Evolutionary conservation across 2,797 vertebrate genomes (phyloP), one percentile per base, ranked within the genome.

Genomic region (Remorina albescens): DNA sequence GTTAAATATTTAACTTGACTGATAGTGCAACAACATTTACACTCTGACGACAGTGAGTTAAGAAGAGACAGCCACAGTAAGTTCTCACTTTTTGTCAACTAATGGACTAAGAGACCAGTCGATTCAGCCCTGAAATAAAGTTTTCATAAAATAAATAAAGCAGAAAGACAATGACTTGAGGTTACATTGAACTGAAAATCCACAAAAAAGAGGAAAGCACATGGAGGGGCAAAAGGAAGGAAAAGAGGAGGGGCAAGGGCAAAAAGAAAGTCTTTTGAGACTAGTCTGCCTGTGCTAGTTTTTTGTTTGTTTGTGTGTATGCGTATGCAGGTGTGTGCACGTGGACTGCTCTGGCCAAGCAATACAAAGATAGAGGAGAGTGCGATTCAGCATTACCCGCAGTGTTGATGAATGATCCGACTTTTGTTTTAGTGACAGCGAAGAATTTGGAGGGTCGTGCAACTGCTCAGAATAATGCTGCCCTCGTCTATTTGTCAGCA

Each of bases 391-490:
- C 94, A 95, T 86, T 92, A 92, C 76, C 36, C n/a, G 50, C 18
- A 71, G 80, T 1, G 89, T 86, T 94, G 94, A 95, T 94, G 92
- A 94, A 94, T 84, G 93, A 92, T 89, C 89, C 81, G 89, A 94
- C 93, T 95, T 94, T 94, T 93, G 92, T 93, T 95, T 92, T 93
- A 92, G 93, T 93, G 93, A 92, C 93, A 89, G 87, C 82, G 86
- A 91, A 81, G 94, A 90, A 92, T 90, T 88, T 80, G 85, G 87
- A 85, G 89, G 91, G 91, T 93, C 91, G 82, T 84, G 71, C 87
- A 53, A 79, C 86, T 89, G 92, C 92, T 89, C 87, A 39, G 84
- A 89, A 93, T 95, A 94, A 92, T 93, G 93, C 93, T 94, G 91
- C 87, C 91, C 90, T 93, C 36, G 91, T 91, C 93, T 84, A 73